Percentiles rank a stretch among this genome's conserved stretches.
Evolutionary conservation across 1,140 invertebrate species (phyloP).

Genomic region (Nasonia longicornis): DNA sequence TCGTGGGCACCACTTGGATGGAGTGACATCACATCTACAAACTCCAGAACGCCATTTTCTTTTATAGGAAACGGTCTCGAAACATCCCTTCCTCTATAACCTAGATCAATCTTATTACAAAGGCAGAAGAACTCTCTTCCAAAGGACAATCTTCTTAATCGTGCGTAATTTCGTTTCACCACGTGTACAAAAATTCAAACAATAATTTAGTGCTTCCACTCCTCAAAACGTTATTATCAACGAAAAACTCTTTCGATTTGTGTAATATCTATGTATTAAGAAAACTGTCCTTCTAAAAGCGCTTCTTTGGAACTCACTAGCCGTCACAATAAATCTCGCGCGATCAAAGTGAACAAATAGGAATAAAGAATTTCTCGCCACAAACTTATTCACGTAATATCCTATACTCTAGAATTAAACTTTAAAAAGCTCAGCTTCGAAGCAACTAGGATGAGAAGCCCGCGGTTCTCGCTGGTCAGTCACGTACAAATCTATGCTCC

Average conservation of each 20-base stretch:
- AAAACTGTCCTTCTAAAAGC: conserved; percentile 46
- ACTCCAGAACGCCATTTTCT: conserved; percentile 14
- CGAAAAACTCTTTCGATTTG: background rate
- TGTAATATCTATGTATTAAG: background rate
- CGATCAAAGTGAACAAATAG: conserved; percentile 31
- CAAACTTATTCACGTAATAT: background rate
- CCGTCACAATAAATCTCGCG: conserved; percentile 42
- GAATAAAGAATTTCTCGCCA: conserved; percentile 28
- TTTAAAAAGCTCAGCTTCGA: conserved; percentile 39
- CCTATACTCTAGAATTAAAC: conserved; percentile 22
- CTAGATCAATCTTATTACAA: conserved; percentile 40
- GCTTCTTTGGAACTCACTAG: conserved; percentile 56
- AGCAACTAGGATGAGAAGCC: conserved; percentile 33
- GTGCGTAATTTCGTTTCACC: background rate
- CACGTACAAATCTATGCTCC: conserved; percentile 17
- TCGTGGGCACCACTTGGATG: conserved; percentile 20
- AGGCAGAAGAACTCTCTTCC: conserved; percentile 45
- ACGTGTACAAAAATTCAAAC: background rate
- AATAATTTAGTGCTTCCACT: background rate
- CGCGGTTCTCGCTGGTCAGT: conserved; percentile 14
- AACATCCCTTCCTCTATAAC: conserved; percentile 17
- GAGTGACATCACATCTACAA: background rate
- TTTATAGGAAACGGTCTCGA: conserved; percentile 34
- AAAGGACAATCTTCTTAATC: conserved; percentile 42
- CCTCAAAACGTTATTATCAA: background rate